These are phyloP conservation scores for Grammomys surdaster DNA, from an alignment of 2,113 vertebrate species.

Conservation along the genomic window DNA sequence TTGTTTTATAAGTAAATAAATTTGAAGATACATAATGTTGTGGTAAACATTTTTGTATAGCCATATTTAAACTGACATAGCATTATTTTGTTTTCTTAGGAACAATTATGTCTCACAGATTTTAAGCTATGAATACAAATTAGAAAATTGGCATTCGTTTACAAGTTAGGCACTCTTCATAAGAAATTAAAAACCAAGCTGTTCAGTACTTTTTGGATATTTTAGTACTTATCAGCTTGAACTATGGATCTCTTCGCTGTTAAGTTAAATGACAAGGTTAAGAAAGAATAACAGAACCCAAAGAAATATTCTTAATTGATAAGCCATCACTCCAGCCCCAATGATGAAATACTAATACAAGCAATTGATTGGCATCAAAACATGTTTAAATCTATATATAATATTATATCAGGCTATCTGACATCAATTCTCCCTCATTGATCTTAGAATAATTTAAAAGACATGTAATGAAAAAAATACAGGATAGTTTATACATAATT, in stretches of 20 bases:
- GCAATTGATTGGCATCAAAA: background rate
- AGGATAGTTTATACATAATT: background rate
- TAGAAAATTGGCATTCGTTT: slow-evolving; percentile 16
- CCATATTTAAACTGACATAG: background rate
- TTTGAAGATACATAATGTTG: background rate
- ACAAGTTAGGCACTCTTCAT: slow-evolving; percentile 11
- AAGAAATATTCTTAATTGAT: background rate
- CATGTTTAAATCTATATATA: slow-evolving; percentile 40
- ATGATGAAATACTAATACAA: background rate
- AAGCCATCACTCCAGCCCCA: background rate
- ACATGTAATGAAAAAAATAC: background rate
- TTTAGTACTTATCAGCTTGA: slow-evolving; percentile 26
- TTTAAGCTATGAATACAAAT: slow-evolving; percentile 34
- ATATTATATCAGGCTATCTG: background rate
- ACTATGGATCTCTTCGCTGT: background rate
- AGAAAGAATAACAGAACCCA: background rate
- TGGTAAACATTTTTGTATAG: slow-evolving; percentile 27
- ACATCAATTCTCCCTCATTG: background rate
- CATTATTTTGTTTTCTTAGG: slow-evolving; percentile 27
- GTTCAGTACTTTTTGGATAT: slow-evolving; percentile 23
- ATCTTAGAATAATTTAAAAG: background rate
- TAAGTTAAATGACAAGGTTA: slow-evolving; percentile 45
- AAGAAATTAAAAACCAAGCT: background rate
- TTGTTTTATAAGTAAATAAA: background rate
- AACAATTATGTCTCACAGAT: background rate